Base-by-base conservation (phyloP, 2,888 invertebrate genomes). In the Gymnocheta viridis region DNA sequence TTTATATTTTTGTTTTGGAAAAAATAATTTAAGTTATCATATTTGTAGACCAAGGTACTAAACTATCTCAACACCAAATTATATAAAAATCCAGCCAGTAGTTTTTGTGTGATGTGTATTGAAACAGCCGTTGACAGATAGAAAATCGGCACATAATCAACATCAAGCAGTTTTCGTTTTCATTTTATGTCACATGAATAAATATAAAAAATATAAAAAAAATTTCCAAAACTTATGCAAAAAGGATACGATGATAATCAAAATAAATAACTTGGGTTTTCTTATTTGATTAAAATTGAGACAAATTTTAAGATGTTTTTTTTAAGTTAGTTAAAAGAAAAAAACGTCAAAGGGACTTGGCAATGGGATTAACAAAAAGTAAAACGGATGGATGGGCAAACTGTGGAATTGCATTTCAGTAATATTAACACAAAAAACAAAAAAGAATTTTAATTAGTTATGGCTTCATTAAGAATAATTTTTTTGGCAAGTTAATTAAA, bases 221-320 rank as follows among this genome's bases (percentile, higher is more conserved):
- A n/a, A n/a, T n/a, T n/a, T n/a, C n/a, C n/a, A n/a, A n/a, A n/a
- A n/a, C n/a, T n/a, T n/a, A n/a, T n/a, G n/a, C n/a, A 38, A 38
- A 58, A 47, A 35, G 54, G 22, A 54, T 24, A 51, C 38, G 60
- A 64, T 32, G 29, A 60, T 44, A 22, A 67, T 7, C 27, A 60
- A 81, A 60, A 81, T 22, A 47, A 66, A 41, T 67, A 41, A 62
- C 38, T 47, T 70, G 17, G 4, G 35, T 44, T 51, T 82, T 74
- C 32, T 81, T 56, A 64, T 47, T 69, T 70, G 54, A 56, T 76
- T 82, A 70, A 64, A 82, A 76, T 70, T 82, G 29, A 64, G 58
- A 73, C 58, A 73, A 73, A 80, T 73, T 67, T 49, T n/a, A 51
- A 51, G 19, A 24, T 35, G 38, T 49, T 10, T 14, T 58, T 58